Base-by-base conservation (phyloP, 2,113 vertebrate genomes). In the Ciconia maguari region DNA sequence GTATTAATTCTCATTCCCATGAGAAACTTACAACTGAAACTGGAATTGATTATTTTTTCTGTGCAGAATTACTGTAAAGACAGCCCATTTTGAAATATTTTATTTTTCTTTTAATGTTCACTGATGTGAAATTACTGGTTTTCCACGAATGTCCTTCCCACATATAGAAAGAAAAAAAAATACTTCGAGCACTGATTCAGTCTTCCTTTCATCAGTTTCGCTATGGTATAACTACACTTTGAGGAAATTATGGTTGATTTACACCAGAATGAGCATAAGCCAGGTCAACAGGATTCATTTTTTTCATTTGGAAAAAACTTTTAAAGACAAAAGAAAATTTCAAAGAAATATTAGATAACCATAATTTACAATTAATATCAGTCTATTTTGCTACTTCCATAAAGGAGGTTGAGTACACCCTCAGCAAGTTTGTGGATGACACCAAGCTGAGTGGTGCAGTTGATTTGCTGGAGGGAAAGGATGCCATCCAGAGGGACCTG, bases 1-100 rank as follows among this genome's bases (percentile, higher is more conserved):
- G 98, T 98, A 97, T 97, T 90, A 95, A 96, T 84, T 95, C 95
- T 97, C 96, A 97, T 98, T 99, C 98, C 98, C 97, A 98, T 78
- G 97, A 98, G 98, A 98, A 98, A 96, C 95, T 95, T 97, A 94
- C 93, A 88, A 95, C 96, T 98, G 97, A 98, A 98, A 97, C 24
- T 41, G 54, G n/a, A 97, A 97, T 96, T 94, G 98, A 98, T 98
- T 98, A 97, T 95, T 97, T 98, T 98, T 98, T 71, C 62, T 86
- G 32, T 34, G 29, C 64, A 87, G 58, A 83, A 55, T 81, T 75
- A 93, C 77, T 79, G 70, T 84, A 83, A 87, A 82, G 34, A 51
- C 48, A 70, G 68, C 32, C 17, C 17, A 52, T 52, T 71, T 71
- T 18, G 48, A 52, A 72, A 79, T 82, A 69, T 68, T 95, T 91